phyloP scores from a whole-genome alignment of 2,888 invertebrate species.

The Cosmopolites sordidus region DNA sequence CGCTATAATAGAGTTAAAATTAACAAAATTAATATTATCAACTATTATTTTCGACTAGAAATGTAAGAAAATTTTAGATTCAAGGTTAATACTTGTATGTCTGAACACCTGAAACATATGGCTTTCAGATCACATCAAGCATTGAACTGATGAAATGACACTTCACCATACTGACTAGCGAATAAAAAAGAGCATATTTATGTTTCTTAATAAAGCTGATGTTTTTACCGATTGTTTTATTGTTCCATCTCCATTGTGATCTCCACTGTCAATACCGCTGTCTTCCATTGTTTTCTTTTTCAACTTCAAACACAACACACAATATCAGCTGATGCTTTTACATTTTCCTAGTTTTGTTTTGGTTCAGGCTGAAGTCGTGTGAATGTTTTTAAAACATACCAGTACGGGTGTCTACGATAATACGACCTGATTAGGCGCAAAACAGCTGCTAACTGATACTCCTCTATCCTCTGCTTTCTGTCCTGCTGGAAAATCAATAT shows the following conservation, averaged over 20 bases:
- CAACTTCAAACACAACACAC: background rate
- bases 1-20: too few species aligned
- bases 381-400: too few species aligned
- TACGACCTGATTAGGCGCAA: background rate
- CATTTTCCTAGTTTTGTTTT: background rate
- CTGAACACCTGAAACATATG: too few species aligned
- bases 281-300: conserved; percentile 46
- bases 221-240: conserved; percentile 37
- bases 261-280: conserved; percentile 53
- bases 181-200: too few species aligned
- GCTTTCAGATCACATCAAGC: too few species aligned
- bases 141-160: too few species aligned
- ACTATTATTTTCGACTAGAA: too few species aligned
- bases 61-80: too few species aligned
- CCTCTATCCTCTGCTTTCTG: background rate
- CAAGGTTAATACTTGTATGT: too few species aligned
- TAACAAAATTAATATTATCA: too few species aligned
- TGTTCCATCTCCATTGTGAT: conserved; percentile 46
- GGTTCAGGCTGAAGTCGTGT: background rate
- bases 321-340: background rate
- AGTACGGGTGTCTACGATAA: background rate
- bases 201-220: too few species aligned
- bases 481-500: conserved; percentile 15
- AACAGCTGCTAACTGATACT: conserved; percentile 9
- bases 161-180: too few species aligned